Evolutionary conservation across 1,140 invertebrate genomes (phyloP).

Genomic region (Aleiodes sp.): DNA sequence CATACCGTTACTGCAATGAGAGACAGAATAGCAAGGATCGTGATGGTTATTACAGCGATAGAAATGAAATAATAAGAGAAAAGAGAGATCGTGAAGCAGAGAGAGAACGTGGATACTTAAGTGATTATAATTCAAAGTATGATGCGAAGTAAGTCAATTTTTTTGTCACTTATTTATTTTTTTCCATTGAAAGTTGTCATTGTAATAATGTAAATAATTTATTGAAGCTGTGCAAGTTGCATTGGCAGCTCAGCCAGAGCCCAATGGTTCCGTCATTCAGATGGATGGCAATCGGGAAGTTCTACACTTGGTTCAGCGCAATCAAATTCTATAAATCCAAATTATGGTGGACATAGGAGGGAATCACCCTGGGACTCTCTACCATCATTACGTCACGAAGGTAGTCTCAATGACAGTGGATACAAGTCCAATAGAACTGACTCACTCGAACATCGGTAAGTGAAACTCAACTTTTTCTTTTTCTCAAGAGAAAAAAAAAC

Average conservation of each 20-base stretch:
- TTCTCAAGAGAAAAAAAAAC: neutral
- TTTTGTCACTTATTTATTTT: conserved; percentile 17
- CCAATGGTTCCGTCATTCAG: conserved; percentile 87
- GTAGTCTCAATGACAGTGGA: conserved; percentile 83
- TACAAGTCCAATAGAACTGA: conserved; percentile 86
- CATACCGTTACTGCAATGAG: conserved; percentile 67
- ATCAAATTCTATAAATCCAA: conserved; percentile 58
- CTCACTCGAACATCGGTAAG: conserved; percentile 84
- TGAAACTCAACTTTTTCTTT: neutral
- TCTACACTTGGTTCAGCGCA: conserved; percentile 73
- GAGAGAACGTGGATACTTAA: conserved; percentile 82
- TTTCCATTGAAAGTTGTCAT: conserved; percentile 13
- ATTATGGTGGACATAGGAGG: conserved; percentile 70
- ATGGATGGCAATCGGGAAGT: conserved; percentile 84
- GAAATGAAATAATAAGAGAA: conserved; percentile 81
- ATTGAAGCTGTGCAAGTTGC: conserved; percentile 77
- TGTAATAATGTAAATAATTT: neutral
- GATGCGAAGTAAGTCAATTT: conserved; percentile 23
- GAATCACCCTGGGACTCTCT: conserved; percentile 84
- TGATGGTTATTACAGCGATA: conserved; percentile 87
- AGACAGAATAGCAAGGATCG: conserved; percentile 73
- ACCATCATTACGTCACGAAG: conserved; percentile 82
- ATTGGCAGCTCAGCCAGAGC: conserved; percentile 84
- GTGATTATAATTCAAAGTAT: conserved; percentile 85
- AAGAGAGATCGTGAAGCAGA: conserved; percentile 70